Percentiles rank a stretch among this genome's conserved stretches.
Conservation (phyloP, 2,797 vertebrate genomes). For the Siniperca undulata region DNA sequence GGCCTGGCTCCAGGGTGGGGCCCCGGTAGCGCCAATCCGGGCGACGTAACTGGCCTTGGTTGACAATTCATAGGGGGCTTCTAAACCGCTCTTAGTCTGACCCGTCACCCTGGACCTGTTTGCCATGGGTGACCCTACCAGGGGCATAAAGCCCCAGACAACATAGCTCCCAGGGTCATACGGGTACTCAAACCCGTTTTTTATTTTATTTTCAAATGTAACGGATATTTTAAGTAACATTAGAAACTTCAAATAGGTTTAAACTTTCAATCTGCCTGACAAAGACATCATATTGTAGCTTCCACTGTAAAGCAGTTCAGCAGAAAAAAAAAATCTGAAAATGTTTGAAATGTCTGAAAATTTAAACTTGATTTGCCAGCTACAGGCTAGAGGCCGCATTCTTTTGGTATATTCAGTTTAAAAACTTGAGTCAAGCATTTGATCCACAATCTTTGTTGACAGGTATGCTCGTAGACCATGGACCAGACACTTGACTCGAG, state of each 20-base stretch:
- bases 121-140: too few relatives aligned
- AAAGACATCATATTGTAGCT: neutral
- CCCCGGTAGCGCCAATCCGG: too few relatives aligned
- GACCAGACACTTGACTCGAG: slow-evolving; percentile 4
- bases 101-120: too few relatives aligned
- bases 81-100: too few relatives aligned
- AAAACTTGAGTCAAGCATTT: neutral
- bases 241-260: neutral
- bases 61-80: too few relatives aligned
- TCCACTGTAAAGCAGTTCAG: neutral
- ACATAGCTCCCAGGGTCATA: too few relatives aligned
- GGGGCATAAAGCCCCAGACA: too few relatives aligned
- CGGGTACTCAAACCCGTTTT: too few relatives aligned
- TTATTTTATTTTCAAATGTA: neutral
- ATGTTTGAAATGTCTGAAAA: too few relatives aligned
- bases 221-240: neutral
- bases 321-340: neutral
- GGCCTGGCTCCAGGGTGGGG: too few relatives aligned
- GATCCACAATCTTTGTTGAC: neutral
- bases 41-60: too few relatives aligned
- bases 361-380: slow-evolving; percentile 10
- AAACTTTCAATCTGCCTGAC: neutral
- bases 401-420: neutral
- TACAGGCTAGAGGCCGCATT: neutral
- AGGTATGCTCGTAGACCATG: neutral